Evolutionary conservation across 2,888 invertebrate species (phyloP), one percentile per base, ranked within the genome.

Genomic region (Zaprionus lineosus): DNA sequence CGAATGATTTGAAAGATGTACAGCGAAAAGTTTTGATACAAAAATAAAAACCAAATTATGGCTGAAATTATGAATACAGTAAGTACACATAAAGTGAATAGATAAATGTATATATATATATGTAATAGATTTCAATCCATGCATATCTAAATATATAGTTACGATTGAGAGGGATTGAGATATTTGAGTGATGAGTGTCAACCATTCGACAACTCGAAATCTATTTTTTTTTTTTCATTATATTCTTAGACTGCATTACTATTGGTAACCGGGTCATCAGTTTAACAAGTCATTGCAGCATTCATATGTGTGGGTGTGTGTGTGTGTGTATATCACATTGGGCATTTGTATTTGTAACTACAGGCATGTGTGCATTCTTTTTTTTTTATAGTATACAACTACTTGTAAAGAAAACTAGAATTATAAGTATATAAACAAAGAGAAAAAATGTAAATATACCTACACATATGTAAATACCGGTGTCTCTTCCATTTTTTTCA

Each of bases 281-380:
- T 33, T 33, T 33, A 15, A 12, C 33, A 14, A 33, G 50, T 29
- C 24, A 40, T 19, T 9, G 14, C 43, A 19, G 12, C n/a, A 39
- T 14, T 16, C 24, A 39, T 52, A 33, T 24, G 8, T 33, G 21
- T 53, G 46, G 29, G 50, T 53, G 34, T 26, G 26, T 11, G 12
- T 46, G 24, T 34, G 15, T 26, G 36, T 43, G 19, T 48, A 36
- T 59, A 33, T 64, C n/a, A 57, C 46, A 51, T 46, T 8, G 46
- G 47, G n/a, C n/a, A n/a, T n/a, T n/a, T n/a, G n/a, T n/a, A 48
- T n/a, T n/a, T n/a, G 56, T 52, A 59, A 44, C 44, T 61, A 40
- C 44, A 44, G 24, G n/a, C n/a, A n/a, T n/a, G n/a, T n/a, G n/a
- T n/a, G n/a, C n/a, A n/a, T n/a, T n/a, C n/a, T n/a, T n/a, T n/a